phyloP scores from a whole-genome alignment of 2,797 vertebrate genomes.

The Pangasius macronema region DNA sequence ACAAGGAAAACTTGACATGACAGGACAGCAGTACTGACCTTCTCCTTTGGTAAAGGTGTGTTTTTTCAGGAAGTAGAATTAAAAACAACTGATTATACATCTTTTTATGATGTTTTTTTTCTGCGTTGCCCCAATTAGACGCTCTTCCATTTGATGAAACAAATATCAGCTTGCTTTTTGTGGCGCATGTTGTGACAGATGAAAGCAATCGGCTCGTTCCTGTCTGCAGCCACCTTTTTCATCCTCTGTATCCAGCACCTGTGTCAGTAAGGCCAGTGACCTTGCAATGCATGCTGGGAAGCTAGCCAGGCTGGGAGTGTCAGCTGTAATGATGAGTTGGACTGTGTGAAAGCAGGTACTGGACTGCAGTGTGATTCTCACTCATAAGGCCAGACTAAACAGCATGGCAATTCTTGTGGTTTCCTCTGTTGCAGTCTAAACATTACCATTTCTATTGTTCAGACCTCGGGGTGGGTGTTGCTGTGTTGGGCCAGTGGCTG shows the following conservation, averaged over 20 bases:
- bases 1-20: constrained; percentile 11
- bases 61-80: constrained; percentile 17
- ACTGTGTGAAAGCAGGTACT: not conserved
- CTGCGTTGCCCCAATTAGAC: constrained; percentile 17
- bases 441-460: not conserved
- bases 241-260: not conserved
- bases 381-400: constrained; percentile 28
- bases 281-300: constrained; percentile 49
- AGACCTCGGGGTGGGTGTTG: not conserved
- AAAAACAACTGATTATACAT: constrained; percentile 29
- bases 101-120: not conserved
- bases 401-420: not conserved
- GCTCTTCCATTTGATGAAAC: constrained; percentile 41
- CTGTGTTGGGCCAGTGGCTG: not conserved
- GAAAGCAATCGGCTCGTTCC: constrained; percentile 13
- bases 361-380: not conserved
- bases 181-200: constrained; percentile 32
- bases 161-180: constrained; percentile 41
- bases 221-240: not conserved
- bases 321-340: constrained; percentile 68
- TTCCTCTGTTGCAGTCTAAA: not conserved
- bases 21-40: constrained; percentile 37
- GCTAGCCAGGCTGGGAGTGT: constrained; percentile 61
- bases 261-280: constrained; percentile 32
- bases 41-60: constrained; percentile 6